Evolutionary conservation across 2,888 invertebrate genomes (phyloP).

Genomic region (Apoda limacodes): DNA sequence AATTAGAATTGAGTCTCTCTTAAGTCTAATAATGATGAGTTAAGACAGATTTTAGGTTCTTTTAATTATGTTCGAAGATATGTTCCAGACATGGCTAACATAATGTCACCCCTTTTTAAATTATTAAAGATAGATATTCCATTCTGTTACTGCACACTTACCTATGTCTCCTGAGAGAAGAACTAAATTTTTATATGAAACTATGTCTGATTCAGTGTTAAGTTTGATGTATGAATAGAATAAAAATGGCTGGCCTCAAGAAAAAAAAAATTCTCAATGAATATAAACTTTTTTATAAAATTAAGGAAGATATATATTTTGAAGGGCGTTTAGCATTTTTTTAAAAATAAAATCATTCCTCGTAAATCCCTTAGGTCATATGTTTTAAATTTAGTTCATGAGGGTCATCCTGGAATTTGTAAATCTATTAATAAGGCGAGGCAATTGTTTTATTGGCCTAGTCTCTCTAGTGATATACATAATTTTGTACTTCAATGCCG

Average conservation of each 20-base stretch:
- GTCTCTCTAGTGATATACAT: no score
- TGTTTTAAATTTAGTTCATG: conserved; percentile 7
- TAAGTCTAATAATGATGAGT: conserved; percentile 8
- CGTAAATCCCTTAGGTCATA: conserved; percentile 3
- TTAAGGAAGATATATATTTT: conserved; percentile 9
- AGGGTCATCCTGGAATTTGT: conserved; percentile 8
- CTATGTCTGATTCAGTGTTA: conserved; percentile 4
- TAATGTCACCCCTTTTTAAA: conserved; percentile 12
- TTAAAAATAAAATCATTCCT: conserved; percentile 7
- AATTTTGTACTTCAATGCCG: conserved; percentile 5
- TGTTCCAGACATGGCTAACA: conserved; percentile 14
- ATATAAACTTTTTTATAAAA: conserved; percentile 5
- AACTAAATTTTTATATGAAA: no score
- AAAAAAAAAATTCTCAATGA: conserved; percentile 2
- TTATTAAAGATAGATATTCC: conserved; percentile 11
- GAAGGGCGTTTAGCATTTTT: conserved; percentile 6
- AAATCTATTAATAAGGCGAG: conserved; percentile 4
- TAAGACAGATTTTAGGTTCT: conserved; percentile 11
- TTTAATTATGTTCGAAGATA: conserved; percentile 14
- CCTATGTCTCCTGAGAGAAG: conserved; percentile 12
- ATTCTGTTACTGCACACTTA: conserved; percentile 9
- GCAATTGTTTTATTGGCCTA: no score
- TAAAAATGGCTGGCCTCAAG: conserved; percentile 12
- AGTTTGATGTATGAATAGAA: conserved; percentile 5
- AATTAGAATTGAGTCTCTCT: no score